These are phyloP conservation scores for Cryptocheilus praepositus DNA, from an alignment of 2,888 invertebrate genomes.

Conservation along the genomic window DNA sequence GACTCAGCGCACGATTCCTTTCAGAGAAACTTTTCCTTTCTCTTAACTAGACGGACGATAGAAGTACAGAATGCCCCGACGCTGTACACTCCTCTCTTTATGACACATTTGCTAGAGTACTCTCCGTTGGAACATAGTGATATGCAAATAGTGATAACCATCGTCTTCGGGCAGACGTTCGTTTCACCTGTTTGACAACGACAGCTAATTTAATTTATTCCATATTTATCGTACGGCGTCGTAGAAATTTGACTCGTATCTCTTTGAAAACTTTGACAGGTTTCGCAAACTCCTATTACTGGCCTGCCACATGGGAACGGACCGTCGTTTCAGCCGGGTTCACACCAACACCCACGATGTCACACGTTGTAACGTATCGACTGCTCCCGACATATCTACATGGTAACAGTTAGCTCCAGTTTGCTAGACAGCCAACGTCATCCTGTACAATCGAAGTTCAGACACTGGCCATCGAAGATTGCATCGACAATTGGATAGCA, in stretches of 20 bases:
- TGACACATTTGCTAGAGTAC: too few relatives aligned
- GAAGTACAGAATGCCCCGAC: too few relatives aligned
- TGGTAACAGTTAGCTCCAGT: constrained; percentile 63
- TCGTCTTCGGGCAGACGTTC: too few relatives aligned
- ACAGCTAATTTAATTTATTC: constrained; percentile 45
- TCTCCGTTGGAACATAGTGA: too few relatives aligned
- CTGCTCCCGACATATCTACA: constrained; percentile 63
- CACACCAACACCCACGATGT: constrained; percentile 58
- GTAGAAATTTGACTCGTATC: constrained; percentile 60
- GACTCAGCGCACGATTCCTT: constrained; percentile 1
- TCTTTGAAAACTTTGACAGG: constrained; percentile 59
- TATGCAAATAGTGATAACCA: too few relatives aligned
- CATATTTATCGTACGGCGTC: constrained; percentile 36
- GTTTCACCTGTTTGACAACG: background rate
- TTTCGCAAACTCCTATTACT: constrained; percentile 56
- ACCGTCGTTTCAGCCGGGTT: constrained; percentile 55
- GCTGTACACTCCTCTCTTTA: too few relatives aligned
- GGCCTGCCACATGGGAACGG: constrained; percentile 56
- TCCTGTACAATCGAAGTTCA: constrained; percentile 54
- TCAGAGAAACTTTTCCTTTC: constrained; percentile 1
- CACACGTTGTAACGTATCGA: constrained; percentile 69
- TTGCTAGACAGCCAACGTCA: constrained; percentile 52
- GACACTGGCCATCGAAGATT: constrained; percentile 57
- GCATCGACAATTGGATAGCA: constrained; percentile 51
- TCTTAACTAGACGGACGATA: too few relatives aligned